These are phyloP conservation scores for Halictus rubicundus DNA, from an alignment of 1,140 invertebrate species.

Conservation along the genomic window DNA sequence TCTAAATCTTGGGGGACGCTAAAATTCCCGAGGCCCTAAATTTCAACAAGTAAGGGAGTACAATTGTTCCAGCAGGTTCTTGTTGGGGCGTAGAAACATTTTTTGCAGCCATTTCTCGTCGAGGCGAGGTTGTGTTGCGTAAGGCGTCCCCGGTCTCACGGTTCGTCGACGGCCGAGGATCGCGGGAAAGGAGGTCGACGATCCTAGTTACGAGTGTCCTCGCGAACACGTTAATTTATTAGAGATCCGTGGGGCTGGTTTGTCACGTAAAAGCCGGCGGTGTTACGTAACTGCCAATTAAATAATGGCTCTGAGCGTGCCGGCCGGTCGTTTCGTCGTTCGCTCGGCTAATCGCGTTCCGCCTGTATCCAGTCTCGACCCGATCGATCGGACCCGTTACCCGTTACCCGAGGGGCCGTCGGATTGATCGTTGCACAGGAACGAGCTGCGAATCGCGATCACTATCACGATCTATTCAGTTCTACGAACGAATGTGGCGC, in stretches of 20 bases:
- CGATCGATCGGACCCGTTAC: constrained; percentile 39
- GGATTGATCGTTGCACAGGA: too few relatives aligned
- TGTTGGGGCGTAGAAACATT: too few relatives aligned
- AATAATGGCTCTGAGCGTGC: constrained; percentile 56
- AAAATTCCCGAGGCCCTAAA: too few relatives aligned
- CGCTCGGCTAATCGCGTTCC: constrained; percentile 52
- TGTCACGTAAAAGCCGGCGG: constrained; percentile 39
- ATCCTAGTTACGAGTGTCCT: constrained; percentile 34
- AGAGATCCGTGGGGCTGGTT: constrained; percentile 32
- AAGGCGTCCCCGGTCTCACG: neutral
- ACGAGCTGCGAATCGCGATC: too few relatives aligned
- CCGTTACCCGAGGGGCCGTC: neutral
- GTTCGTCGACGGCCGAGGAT: neutral
- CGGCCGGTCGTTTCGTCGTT: constrained; percentile 36
- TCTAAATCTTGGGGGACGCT: too few relatives aligned
- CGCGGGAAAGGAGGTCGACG: constrained; percentile 31
- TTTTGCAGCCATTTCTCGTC: too few relatives aligned
- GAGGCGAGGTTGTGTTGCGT: too few relatives aligned
- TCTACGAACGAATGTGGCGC: too few relatives aligned
- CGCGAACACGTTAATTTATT: constrained; percentile 41
- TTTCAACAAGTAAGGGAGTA: too few relatives aligned
- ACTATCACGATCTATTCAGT: too few relatives aligned
- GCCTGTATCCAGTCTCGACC: constrained; percentile 39
- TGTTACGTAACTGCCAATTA: constrained; percentile 62
- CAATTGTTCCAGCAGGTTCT: too few relatives aligned